Base-by-base conservation (phyloP, 2,113 vertebrate species). In the Prionailurus viverrinus region DNA sequence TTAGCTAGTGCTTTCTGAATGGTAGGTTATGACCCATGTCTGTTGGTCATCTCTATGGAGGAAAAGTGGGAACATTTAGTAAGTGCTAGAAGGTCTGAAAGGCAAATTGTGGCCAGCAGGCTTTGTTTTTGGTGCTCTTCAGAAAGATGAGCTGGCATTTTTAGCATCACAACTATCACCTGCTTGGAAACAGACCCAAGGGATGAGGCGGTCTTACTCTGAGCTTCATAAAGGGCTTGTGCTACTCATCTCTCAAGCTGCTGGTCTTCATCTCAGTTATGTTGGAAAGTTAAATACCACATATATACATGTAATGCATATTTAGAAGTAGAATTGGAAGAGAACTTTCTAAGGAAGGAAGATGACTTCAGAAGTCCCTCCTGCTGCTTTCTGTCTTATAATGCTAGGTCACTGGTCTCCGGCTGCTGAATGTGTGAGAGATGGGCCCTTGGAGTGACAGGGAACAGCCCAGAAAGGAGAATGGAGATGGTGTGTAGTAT, bases 301-400 rank as follows among this genome's bases (percentile, higher is more conserved):
- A 0, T 18, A 11, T 3, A 31, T 36, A 41, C 14, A 0, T 23
- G 8, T 2, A 39, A 45, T 23, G 29, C 15, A 11, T 16, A 23
- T 19, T 68, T 65, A 36, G 29, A 23, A 39, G 79, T 7, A 4
- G 25, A 39, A 39, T n/a, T 33, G 33, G 31, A 63, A 48, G 25
- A 61, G 21, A 27, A 10, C 14, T 89, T 83, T 83, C n/a, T 69
- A 48, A 78, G 81, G 84, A 73, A 68, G 65, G 45, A 82, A 69
- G 41, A 12, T n/a, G 53, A 65, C 10, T 66, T 33, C 65, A 55
- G 74, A 63, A 89, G 53, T 39, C 31, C 63, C 33, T 48, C 25
- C 5, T 18, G 66, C 41, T 63, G 68, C 66, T 66, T 29, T 41
- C 16, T 83, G 27, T 39, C 69, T 73, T 36, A 3, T 55, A 68